A percentile compares a stretch with the other conserved stretches of the same genome.
Conservation (phyloP, 2,888 invertebrate species). For the Chironomus riparius region DNA sequence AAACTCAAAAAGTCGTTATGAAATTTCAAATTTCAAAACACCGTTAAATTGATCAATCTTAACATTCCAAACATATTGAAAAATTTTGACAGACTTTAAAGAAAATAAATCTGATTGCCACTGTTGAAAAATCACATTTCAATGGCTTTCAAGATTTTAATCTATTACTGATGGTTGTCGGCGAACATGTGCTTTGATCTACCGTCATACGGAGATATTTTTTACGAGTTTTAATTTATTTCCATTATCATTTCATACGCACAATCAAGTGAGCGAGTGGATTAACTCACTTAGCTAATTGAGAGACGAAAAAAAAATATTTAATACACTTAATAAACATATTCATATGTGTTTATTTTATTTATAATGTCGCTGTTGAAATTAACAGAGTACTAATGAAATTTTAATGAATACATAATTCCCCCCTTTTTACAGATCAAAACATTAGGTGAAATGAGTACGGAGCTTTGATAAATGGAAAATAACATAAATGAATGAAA, state of each 20-base stretch:
- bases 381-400: conserved; percentile 2
- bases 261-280: not conserved
- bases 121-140: not conserved
- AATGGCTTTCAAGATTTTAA: not conserved
- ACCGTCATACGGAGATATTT: not conserved
- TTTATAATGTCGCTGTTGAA: not conserved
- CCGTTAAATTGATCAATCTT: no score
- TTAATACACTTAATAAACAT: not conserved
- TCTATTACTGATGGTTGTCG: no score
- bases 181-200: not conserved
- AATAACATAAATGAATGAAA: not conserved
- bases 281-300: conserved; percentile 21
- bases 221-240: not conserved
- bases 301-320: not conserved
- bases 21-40: no score
- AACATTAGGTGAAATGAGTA: conserved; percentile 57
- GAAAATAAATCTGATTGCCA: not conserved
- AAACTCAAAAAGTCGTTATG: no score
- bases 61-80: no score
- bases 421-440: conserved; percentile 37
- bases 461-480: conserved; percentile 47
- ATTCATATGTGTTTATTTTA: not conserved
- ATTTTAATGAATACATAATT: conserved; percentile 10
- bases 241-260: not conserved
- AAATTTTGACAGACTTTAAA: no score